Evolutionary conservation across 35 echinoderm and acorn worm genomes (phyloP), one percentile per base, ranked within the genome.

Genomic region (Apostichopus parvimensis): DNA sequence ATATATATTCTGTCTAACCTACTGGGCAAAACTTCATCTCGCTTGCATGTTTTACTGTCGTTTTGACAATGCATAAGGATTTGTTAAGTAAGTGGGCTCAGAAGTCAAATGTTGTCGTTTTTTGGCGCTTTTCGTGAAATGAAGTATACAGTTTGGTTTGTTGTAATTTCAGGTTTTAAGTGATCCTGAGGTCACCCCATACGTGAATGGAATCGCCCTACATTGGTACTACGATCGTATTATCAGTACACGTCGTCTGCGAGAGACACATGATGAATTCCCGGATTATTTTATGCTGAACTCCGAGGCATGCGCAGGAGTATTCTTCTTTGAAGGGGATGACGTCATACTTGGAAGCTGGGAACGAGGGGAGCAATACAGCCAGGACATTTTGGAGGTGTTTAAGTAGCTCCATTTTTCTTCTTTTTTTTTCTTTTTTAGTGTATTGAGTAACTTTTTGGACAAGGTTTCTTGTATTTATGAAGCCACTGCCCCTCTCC

Each of bases 341-440:
- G 85, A 91, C 7, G 97, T 98, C 14, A 91, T 96, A 53, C 68
- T 98, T 55, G 97, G 97, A 0, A 96, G 89, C 78, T 98, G 97
- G 97, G 97, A 93, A 76, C 77, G 97, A 53, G 97, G 97, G 62
- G 97, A 95, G 79, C 82, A 58, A 20, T 98, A 96, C 77, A 94
- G 93, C 73, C 59, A 91, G 26, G 92, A 96, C 82, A 98, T 98
- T 57, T 87, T 98, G 21, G 77, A 92, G 93, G 97, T 98, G 45
- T 68, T 1, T 1, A 61, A 12, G 58, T 61, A 12, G 34, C 34
- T 45, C 34, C 34, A 4, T 45, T 2, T 45, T 45, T 45, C 0
- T 45, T 34, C 1, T 34, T 34, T 25, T 25, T 0, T 25, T 25
- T 0, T 25, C 1, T 0, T 25, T 25, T 0, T 25, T 25, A 1